Evolutionary conservation across 2,888 invertebrate genomes (phyloP).

Genomic region (Cryptus viduatorius): DNA sequence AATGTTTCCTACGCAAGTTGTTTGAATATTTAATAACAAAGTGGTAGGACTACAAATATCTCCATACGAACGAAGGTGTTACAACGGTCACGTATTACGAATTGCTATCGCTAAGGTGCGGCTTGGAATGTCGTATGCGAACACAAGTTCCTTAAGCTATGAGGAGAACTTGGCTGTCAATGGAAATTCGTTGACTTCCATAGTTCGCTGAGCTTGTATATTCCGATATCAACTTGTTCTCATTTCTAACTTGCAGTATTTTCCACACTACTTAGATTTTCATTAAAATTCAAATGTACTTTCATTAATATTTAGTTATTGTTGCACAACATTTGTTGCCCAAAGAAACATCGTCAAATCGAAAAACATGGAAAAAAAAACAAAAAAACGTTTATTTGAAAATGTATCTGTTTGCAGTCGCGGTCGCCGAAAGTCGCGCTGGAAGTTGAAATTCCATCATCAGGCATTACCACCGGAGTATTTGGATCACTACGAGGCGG

Average conservation of each 20-base stretch:
- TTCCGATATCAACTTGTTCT: not conserved
- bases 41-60: slow-evolving; percentile 33
- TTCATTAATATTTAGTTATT: too few species aligned
- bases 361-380: too few species aligned
- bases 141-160: slow-evolving; percentile 7
- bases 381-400: not conserved
- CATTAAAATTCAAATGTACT: too few species aligned
- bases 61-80: slow-evolving; percentile 69
- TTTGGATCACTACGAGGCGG: slow-evolving; percentile 92
- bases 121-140: slow-evolving; percentile 76
- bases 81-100: slow-evolving; percentile 59
- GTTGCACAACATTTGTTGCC: too few species aligned
- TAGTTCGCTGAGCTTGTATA: slow-evolving; percentile 38
- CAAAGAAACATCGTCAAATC: too few species aligned
- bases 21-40: not conserved
- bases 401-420: slow-evolving; percentile 75
- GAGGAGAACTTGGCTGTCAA: slow-evolving; percentile 45
- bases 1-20: not conserved
- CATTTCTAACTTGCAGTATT: not conserved
- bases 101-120: slow-evolving; percentile 75
- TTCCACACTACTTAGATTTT: not conserved
- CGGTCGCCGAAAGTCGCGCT: slow-evolving; percentile 88
- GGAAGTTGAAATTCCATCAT: slow-evolving; percentile 93
- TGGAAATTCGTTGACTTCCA: slow-evolving; percentile 38
- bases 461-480: slow-evolving; percentile 93